Evolutionary conservation across 2,797 vertebrate genomes (phyloP), one percentile per base, ranked within the genome.

Genomic region (Spinus pinus): DNA sequence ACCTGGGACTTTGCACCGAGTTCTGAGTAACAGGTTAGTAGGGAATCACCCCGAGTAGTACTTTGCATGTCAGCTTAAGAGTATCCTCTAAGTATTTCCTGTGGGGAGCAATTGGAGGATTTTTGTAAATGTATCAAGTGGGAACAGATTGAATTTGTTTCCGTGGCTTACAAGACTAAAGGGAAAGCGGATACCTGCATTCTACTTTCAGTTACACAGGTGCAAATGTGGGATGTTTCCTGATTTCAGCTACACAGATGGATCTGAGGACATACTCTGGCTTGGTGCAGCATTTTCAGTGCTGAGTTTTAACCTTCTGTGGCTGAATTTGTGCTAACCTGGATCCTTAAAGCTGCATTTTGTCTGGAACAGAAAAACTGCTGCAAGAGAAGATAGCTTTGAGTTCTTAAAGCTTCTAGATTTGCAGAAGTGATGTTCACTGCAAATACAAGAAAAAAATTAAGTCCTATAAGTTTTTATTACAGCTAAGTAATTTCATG

Each of bases 91-190:
- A 64, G 37, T 93, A 79, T 86, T 95, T 93, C 91, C 88, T 67
- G 41, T 64, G 50, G 47, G 86, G 39, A 88, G 86, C 93, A 95
- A 60, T 95, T 88, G 91, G 74, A 96, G 87, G 80, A 84, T 96
- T 97, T 97, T 81, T 31, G 25, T 90, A 95, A 97, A 96, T 87
- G 35, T 70, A 91, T 86, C 92, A 96, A 97, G 77, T 95, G 81
- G 94, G 95, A 97, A 92, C 93, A 96, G 81, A 86, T 70, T 96
- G 92, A 65, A 69, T 77, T 86, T 69, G 80, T 71, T 78, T 95
- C 83, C 9, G 12, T 80, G 67, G 61, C 28, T 65, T 85, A 33
- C 39, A 42, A 80, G 37, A 71, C 53, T 47, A 46, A 87, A 89
- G 61, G 28, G 67, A 82, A 89, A 81, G 69, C 67, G 82, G 89